Percentiles rank a stretch among this genome's conserved stretches.
Evolutionary conservation across 1,140 invertebrate species (phyloP).

Genomic region (Parapsyche elsis): DNA sequence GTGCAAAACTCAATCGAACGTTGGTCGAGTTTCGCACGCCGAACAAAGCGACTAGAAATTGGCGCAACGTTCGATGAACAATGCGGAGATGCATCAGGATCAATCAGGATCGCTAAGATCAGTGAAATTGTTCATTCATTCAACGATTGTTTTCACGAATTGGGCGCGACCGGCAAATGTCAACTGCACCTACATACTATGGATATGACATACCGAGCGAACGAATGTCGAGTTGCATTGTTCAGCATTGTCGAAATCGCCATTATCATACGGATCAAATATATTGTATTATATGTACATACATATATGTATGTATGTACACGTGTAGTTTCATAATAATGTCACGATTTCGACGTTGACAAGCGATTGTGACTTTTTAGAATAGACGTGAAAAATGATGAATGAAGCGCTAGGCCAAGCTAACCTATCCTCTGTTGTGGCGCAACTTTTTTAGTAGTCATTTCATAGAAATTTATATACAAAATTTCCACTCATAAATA

Average conservation of each 20-base stretch:
- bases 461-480: no score
- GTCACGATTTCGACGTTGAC: neutral
- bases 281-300: neutral
- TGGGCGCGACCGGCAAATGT: neutral
- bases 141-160: neutral
- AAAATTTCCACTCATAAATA: no score
- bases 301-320: neutral
- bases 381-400: conserved; percentile 1
- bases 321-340: neutral
- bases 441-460: neutral
- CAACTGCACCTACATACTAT: no score
- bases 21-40: no score
- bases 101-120: neutral
- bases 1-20: no score
- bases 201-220: no score
- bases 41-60: no score
- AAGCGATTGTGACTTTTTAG: conserved; percentile 7
- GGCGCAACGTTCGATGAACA: neutral
- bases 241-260: neutral
- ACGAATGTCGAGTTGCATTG: neutral
- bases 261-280: neutral
- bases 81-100: neutral
- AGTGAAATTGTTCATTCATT: neutral
- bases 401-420: neutral
- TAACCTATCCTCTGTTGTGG: neutral